Conservation (phyloP, 2,797 vertebrate species). For the Anniella stebbinsi region DNA sequence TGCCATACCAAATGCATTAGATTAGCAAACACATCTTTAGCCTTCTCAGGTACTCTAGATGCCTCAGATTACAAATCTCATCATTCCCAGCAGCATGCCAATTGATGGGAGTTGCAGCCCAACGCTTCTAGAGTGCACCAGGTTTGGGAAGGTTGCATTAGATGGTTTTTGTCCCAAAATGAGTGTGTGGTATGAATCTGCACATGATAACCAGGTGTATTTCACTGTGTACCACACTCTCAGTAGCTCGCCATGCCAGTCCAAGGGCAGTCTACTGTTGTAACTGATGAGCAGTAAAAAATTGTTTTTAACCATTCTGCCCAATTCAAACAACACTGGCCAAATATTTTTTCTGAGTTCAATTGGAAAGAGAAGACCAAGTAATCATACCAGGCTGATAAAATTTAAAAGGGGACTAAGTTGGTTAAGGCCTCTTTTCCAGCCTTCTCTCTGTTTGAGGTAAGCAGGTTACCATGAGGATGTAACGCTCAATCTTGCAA, state of each 20-base stretch:
- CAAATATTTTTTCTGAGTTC: background rate
- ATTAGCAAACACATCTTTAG: too few relatives aligned
- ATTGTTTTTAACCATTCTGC: background rate
- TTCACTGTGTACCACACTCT: background rate
- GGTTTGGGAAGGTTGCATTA: too few relatives aligned
- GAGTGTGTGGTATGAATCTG: background rate
- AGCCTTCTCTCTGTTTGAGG: constrained; percentile 13
- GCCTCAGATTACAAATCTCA: too few relatives aligned
- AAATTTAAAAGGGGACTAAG: background rate
- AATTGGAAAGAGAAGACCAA: background rate
- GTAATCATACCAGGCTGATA: constrained; percentile 1
- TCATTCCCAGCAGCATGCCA: too few relatives aligned
- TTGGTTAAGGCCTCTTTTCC: constrained; percentile 13
- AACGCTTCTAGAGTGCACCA: too few relatives aligned
- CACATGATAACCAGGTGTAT: background rate
- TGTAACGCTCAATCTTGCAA: constrained; percentile 17
- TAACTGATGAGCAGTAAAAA: background rate
- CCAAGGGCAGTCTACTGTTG: background rate
- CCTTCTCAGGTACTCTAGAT: background rate
- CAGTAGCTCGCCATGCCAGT: background rate
- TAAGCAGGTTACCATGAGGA: constrained; percentile 19
- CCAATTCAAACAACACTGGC: background rate
- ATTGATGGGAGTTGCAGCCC: too few relatives aligned
- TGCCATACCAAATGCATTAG: background rate
- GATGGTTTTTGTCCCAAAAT: background rate